Evolutionary conservation across 2,888 invertebrate genomes (phyloP), one percentile per base, ranked within the genome.

Genomic region (Nephrotoma appendiculata): DNA sequence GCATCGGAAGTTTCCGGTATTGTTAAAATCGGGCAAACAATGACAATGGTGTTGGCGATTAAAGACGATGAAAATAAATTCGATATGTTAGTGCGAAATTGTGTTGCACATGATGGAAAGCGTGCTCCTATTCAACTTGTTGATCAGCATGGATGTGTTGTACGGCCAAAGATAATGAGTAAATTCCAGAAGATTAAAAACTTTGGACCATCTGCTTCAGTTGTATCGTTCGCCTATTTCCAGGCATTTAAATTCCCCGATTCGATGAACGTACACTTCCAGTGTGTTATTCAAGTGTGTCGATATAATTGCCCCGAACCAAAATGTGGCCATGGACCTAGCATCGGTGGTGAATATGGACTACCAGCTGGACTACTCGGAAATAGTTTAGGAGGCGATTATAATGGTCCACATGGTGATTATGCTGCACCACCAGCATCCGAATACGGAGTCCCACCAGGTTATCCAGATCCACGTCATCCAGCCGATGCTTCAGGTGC

Each of bases 231-330:
- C 90, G 98, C 98, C 12, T 97, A 98, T 92, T 98, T 98, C 96
- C 98, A 98, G 92, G 98, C 98, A 6, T 98, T 98, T 93, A 98
- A 98, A 92, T 98, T 98, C 94, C 98, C 98, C 1, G 98, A 98
- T 91, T 97, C 97, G 11, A 98, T 98, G 98, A 98, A 98, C 91
- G 98, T 98, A 3, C 98, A 98, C 93, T 98, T 98, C 95, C 98
- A 98, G 91, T 98, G 98, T 91, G 97, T 98, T 83, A 98, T 98
- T 89, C 98, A 98, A 93, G 98, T 98, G 4, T 98, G 98, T 90
- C 94, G 98, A 89, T 97, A 97, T 91, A 97, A 98, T 90, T 98
- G 98, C 89, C 98, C 98, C 1, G 97, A 98, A 90, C 97, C 97
- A 2, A 97, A 97, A 92, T 98, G 98, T 91, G 95, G 93, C 44